These are phyloP conservation scores for Pagrus major DNA, from an alignment of 2,113 vertebrate genomes.

Conservation along the genomic window DNA sequence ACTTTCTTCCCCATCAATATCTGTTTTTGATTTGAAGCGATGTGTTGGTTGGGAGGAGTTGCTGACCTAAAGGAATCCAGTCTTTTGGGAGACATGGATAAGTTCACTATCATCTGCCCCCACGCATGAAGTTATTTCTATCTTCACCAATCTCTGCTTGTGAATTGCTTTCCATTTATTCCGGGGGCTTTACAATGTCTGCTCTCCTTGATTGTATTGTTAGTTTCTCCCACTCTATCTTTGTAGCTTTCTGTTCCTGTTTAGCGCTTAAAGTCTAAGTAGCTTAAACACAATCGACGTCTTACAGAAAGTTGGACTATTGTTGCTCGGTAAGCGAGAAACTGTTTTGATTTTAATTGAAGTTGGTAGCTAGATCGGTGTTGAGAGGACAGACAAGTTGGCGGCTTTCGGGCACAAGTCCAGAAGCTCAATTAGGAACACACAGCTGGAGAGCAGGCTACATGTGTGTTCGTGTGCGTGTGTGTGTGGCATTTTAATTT, in stretches of 20 bases:
- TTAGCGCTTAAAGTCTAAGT: slow-evolving; percentile 56
- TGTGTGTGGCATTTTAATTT: slow-evolving; percentile 56
- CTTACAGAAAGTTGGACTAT: slow-evolving; percentile 54
- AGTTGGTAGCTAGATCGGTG: slow-evolving; percentile 32
- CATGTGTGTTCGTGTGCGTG: slow-evolving; percentile 25
- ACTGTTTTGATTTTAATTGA: slow-evolving; percentile 38
- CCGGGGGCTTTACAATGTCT: slow-evolving; percentile 24
- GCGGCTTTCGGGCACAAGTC: slow-evolving; percentile 21
- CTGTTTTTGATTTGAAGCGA: slow-evolving; percentile 50
- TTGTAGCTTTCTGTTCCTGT: slow-evolving; percentile 27
- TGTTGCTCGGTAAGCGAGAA: slow-evolving; percentile 67
- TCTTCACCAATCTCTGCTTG: slow-evolving; percentile 41
- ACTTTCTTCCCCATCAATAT: slow-evolving; percentile 46
- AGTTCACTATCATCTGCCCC: slow-evolving; percentile 62
- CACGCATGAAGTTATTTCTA: slow-evolving; percentile 53
- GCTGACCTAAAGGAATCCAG: slow-evolving; percentile 49
- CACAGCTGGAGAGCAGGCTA: slow-evolving; percentile 30
- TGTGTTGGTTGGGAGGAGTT: slow-evolving; percentile 46
- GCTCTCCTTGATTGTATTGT: slow-evolving; percentile 51
- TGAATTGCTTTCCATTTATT: slow-evolving; percentile 33
- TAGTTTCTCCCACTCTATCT: slow-evolving; percentile 23
- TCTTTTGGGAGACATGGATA: slow-evolving; percentile 45
- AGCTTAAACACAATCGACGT: slow-evolving; percentile 64
- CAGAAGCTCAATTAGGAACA: slow-evolving; percentile 59
- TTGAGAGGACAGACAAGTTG: slow-evolving; percentile 12